Evolutionary conservation across 2,797 vertebrate genomes (phyloP), one percentile per base, ranked within the genome.

Genomic region (Enteromius afrohamiltoni): DNA sequence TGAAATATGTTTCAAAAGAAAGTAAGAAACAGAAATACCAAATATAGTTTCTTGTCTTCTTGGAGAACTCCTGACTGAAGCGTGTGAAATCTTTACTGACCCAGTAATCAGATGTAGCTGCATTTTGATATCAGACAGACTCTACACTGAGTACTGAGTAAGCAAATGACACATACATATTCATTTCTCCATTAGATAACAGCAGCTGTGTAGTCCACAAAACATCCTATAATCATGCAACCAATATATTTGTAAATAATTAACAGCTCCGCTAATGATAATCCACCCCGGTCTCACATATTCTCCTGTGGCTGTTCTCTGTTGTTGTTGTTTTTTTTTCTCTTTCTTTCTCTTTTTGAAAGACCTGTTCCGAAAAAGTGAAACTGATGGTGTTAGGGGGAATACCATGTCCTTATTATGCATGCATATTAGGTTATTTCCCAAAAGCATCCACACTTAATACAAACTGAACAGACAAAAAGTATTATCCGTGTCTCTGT

Each of bases 51-150:
- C 8, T 3, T 51, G 17, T 31, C 49, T 51, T 71, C 45, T 31
- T 53, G 19, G 6, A 53, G 71, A 74, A 7, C 19, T 2, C 34
- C 21, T 7, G 49, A 40, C 9, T 67, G 87, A 76, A 71, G 85
- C 3, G 10, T 55, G 80, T 55, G 85, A 91, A 89, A 88, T 85
- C 85, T 83, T 89, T 87, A 86, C 91, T 90, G 89, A 93, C 93
- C 93, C 93, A 94, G 93, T 94, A 94, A 91, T 92, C 92, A 94
- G 93, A 94, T 94, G 92, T 94, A 94, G 93, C 93, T 94, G 93
- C 91, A 83, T 17, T 42, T 88, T 34, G 79, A 83, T 81, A 77
- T 85, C 71, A 40, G 86, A 94, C 93, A 94, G 93, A 93, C 89
- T 89, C 92, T 94, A 94, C 93, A 93, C 92, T 73, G 89, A 92